These are phyloP conservation scores for Vultur gryphus DNA, from an alignment of 2,797 vertebrate genomes.

Conservation along the genomic window DNA sequence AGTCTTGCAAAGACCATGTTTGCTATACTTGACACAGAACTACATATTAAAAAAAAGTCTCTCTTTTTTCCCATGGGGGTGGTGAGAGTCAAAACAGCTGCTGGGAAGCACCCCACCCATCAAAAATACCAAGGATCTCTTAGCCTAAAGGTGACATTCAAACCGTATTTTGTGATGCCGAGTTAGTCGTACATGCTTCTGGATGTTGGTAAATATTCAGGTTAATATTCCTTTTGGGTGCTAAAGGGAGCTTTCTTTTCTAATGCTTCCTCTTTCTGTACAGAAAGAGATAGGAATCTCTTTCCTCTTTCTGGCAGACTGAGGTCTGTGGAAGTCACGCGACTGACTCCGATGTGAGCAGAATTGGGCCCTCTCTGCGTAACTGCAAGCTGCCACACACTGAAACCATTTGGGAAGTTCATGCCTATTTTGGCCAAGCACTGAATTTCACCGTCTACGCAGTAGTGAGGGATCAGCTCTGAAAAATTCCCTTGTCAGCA, in stretches of 20 bases:
- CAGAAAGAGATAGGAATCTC: background rate
- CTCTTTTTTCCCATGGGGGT: background rate
- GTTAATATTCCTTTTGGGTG: background rate
- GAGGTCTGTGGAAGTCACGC: background rate
- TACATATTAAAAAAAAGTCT: background rate
- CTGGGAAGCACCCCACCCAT: background rate
- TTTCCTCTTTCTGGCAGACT: background rate
- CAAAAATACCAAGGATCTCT: background rate
- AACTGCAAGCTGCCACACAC: background rate
- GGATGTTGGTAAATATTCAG: background rate
- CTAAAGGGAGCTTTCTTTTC: background rate
- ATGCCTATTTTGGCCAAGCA: background rate
- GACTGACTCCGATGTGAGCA: rapidly evolving
- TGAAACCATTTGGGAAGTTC: background rate
- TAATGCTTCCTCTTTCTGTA: background rate
- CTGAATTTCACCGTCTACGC: background rate
- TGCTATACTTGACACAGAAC: background rate
- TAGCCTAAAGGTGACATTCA: background rate
- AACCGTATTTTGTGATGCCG: rapidly evolving
- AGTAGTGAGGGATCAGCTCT: background rate
- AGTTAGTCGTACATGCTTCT: background rate
- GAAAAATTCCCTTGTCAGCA: background rate
- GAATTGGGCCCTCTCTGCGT: rapidly evolving
- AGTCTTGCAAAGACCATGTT: background rate
- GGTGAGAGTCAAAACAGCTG: background rate